Conservation (phyloP, 2,113 vertebrate species). For the Caranx melampygus region DNA sequence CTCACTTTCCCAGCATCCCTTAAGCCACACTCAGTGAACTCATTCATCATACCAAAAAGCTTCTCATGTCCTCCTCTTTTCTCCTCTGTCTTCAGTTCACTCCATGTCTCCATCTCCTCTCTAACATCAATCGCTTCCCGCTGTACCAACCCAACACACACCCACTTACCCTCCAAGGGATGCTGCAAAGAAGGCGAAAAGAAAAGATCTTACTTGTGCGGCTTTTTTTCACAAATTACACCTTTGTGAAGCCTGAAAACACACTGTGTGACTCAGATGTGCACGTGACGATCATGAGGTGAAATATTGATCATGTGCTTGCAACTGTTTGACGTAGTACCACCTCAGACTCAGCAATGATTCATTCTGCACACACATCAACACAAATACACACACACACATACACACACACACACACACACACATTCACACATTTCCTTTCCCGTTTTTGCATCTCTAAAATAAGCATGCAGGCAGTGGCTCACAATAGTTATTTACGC, state of each 20-base stretch:
- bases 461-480: constrained; percentile 8
- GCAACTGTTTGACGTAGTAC: constrained; percentile 19
- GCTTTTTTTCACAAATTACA: constrained; percentile 46
- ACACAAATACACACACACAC: background rate
- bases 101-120: constrained; percentile 11
- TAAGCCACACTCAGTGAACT: constrained; percentile 36
- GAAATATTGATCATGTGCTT: constrained; percentile 44
- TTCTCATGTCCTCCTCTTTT: constrained; percentile 23
- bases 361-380: constrained; percentile 24
- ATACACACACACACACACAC: background rate
- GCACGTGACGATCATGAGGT: constrained; percentile 28
- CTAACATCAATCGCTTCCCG: constrained; percentile 35
- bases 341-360: constrained; percentile 38
- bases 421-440: constrained; percentile 1
- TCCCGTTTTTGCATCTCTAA: background rate
- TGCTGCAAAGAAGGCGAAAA: background rate
- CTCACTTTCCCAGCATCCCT: constrained; percentile 73
- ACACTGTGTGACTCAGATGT: constrained; percentile 44
- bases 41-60: constrained; percentile 48
- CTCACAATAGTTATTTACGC: background rate
- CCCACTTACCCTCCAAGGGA: constrained; percentile 10
- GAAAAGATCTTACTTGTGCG: background rate
- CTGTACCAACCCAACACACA: constrained; percentile 8
- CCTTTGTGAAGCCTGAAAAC: constrained; percentile 32
- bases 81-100: constrained; percentile 33